phyloP scores from a whole-genome alignment of 2,888 invertebrate genomes.

The Ophioninae sp. region DNA sequence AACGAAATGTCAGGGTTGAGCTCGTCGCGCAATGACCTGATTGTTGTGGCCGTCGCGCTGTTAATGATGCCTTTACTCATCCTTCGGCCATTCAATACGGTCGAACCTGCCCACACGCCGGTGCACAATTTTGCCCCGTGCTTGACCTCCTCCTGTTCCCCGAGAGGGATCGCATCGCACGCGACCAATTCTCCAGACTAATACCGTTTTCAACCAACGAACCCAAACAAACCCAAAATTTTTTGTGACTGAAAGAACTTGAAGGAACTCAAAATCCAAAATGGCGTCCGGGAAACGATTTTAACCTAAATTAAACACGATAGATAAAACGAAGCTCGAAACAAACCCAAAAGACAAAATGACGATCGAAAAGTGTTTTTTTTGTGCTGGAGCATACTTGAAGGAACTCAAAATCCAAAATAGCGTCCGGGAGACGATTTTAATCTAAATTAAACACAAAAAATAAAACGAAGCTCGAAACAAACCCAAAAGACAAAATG shows the following conservation, averaged over 20 bases:
- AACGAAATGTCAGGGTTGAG: conserved; percentile 75
- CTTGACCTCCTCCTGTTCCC: background rate
- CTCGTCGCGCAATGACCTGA: conserved; percentile 70
- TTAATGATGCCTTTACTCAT: conserved; percentile 35
- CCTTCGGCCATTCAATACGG: background rate
- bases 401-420: too few species aligned
- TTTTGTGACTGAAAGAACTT: background rate
- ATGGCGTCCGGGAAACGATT: background rate
- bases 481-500: background rate
- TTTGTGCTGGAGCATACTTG: too few species aligned
- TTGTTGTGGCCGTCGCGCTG: conserved; percentile 67
- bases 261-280: background rate
- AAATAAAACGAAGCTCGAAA: background rate
- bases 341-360: background rate
- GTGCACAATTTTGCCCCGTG: background rate
- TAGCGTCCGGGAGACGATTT: too few species aligned
- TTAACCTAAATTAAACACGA: background rate
- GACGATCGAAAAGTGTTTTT: background rate
- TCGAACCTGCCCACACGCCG: conserved; percentile 1
- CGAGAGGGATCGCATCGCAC: background rate
- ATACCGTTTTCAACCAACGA: background rate
- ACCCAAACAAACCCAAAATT: background rate
- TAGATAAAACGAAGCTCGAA: background rate
- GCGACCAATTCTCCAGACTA: background rate
- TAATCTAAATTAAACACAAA: background rate